phyloP scores from a whole-genome alignment of 2,797 vertebrate genomes.

The Hephaestus fuliginosus region DNA sequence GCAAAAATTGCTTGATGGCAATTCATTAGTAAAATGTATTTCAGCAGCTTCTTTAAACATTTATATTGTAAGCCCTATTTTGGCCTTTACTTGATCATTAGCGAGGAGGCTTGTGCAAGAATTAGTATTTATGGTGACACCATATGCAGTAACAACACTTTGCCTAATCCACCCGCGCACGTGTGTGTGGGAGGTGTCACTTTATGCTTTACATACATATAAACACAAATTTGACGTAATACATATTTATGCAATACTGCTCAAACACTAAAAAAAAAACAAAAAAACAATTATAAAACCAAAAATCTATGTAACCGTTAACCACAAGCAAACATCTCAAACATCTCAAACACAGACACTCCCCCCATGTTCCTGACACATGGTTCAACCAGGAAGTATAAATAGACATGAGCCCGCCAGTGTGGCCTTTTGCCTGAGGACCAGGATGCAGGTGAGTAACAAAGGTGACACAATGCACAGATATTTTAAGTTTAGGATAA shows the following conservation, averaged over 20 bases:
- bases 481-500: neutral
- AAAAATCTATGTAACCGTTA: neutral
- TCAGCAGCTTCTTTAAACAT: neutral
- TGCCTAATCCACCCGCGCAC: neutral
- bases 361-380: neutral
- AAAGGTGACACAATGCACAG: neutral
- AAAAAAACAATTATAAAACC: neutral
- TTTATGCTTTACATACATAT: neutral
- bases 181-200: neutral
- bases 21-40: neutral
- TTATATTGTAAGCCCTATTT: neutral
- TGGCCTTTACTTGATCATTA: neutral
- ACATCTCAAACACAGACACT: too few relatives aligned
- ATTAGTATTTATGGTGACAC: constrained; percentile 10
- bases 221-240: neutral
- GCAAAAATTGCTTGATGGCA: neutral
- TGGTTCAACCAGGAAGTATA: constrained; percentile 33
- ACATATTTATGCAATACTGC: neutral
- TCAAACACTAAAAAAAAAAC: neutral
- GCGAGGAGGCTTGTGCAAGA: neutral
- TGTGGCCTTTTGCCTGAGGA: neutral
- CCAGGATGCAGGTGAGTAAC: constrained; percentile 12
- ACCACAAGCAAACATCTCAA: neutral
- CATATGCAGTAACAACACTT: constrained; percentile 6
- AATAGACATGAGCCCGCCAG: neutral